Evolutionary conservation across 2,888 invertebrate genomes (phyloP).

Genomic region (Drosophila demipolita): DNA sequence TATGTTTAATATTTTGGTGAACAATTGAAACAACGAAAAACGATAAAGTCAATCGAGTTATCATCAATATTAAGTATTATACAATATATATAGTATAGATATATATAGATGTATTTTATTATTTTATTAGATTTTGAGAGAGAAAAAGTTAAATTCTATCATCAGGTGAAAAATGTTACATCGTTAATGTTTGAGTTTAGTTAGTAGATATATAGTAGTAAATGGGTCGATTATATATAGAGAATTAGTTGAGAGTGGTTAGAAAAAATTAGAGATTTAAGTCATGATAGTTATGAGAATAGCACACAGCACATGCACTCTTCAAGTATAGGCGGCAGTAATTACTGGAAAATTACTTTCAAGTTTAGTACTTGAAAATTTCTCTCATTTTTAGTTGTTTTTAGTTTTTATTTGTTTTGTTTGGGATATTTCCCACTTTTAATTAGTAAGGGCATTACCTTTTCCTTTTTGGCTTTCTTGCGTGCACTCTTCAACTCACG

Average conservation of each 20-base stretch:
- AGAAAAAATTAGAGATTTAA: slow-evolving; percentile 41
- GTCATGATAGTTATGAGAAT: slow-evolving; percentile 24
- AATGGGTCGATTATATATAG: slow-evolving; percentile 33
- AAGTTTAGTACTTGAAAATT: slow-evolving; percentile 3
- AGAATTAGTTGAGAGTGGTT: slow-evolving; percentile 41
- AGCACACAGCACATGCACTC: slow-evolving; percentile 41
- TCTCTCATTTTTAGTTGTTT: slow-evolving; percentile 3
- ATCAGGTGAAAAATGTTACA: slow-evolving; percentile 33
- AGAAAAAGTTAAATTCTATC: slow-evolving; percentile 37
- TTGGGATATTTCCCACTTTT: background rate
- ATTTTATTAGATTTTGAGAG: slow-evolving; percentile 27
- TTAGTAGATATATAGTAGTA: slow-evolving; percentile 11
- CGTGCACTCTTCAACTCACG: slow-evolving; percentile 83
- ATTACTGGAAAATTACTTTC: background rate
- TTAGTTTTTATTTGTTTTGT: background rate
- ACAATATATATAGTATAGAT: slow-evolving; percentile 25
- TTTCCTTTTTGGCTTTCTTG: slow-evolving; percentile 84
- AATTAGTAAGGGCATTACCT: slow-evolving; percentile 73
- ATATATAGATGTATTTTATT: slow-evolving; percentile 4
- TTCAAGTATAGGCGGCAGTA: slow-evolving; percentile 1
- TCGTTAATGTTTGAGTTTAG: slow-evolving; percentile 7
- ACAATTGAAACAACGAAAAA: slow-evolving; percentile 74
- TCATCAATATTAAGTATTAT: slow-evolving; percentile 54
- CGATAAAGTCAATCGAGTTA: slow-evolving; percentile 71
- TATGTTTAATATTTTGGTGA: slow-evolving; percentile 80